Base-by-base conservation (phyloP, 53 echinoderm and acorn worm genomes). In the Hippasteria phrygiana region DNA sequence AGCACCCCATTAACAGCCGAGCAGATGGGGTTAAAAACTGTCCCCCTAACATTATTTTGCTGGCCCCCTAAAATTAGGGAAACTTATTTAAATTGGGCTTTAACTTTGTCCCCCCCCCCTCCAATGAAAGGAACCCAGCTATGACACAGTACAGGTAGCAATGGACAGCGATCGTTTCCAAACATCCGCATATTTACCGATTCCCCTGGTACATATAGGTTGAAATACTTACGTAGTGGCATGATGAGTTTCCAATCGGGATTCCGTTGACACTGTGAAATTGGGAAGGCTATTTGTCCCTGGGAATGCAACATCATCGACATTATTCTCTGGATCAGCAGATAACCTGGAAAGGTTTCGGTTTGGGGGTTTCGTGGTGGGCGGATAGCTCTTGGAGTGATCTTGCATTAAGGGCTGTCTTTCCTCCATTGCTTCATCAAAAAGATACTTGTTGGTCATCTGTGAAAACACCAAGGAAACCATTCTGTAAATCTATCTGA, bases 151-250 rank as follows among this genome's bases (percentile, higher is more conserved):
- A n/a, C n/a, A n/a, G n/a, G n/a, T n/a, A n/a, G n/a, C n/a, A n/a
- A n/a, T n/a, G n/a, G n/a, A n/a, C n/a, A n/a, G n/a, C n/a, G n/a
- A n/a, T n/a, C n/a, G n/a, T n/a, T n/a, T n/a, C n/a, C n/a, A n/a
- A n/a, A n/a, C n/a, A n/a, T n/a, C n/a, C n/a, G n/a, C n/a, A n/a
- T n/a, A n/a, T n/a, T n/a, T n/a, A n/a, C n/a, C n/a, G n/a, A n/a
- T n/a, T n/a, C n/a, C n/a, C n/a, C n/a, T n/a, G n/a, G n/a, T n/a
- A n/a, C n/a, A n/a, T n/a, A 77, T 17, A 54, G 0, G 7, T 7
- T 32, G 2, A 53, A 59, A 62, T 35, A 77, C 88, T 77, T 26
- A 88, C 88, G 88, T 76, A 24, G 88, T 88, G 45, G 88, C 88
- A 88, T 88, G 88, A 13, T 88, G 78, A 26, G 78, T 78, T 3